Conservation (phyloP, 2,888 invertebrate genomes). For the Troides oblongomaculatus region DNA sequence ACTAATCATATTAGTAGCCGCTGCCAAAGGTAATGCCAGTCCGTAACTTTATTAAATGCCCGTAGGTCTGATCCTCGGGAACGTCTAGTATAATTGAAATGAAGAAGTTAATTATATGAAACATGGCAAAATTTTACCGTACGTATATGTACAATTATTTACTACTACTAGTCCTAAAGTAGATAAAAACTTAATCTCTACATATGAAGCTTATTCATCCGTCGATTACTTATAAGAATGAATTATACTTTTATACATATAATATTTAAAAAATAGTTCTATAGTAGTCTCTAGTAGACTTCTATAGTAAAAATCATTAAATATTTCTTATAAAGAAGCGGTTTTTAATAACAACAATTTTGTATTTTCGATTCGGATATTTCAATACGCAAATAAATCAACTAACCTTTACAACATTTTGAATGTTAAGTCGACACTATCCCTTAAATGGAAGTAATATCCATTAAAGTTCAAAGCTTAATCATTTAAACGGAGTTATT, state of each 20-base stretch:
- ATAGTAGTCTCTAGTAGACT: too few species aligned
- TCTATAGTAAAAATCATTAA: too few species aligned
- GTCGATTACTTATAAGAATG: too few species aligned
- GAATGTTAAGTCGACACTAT: not conserved
- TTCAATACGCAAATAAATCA: not conserved
- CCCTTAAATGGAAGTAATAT: not conserved
- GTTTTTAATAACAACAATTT: too few species aligned
- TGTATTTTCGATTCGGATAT: not conserved
- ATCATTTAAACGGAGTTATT: not conserved
- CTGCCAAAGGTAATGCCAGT: constrained; percentile 61
- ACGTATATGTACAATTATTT: not conserved
- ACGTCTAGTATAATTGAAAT: constrained; percentile 10
- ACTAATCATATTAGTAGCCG: constrained; percentile 70
- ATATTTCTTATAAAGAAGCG: too few species aligned
- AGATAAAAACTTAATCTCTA: not conserved
- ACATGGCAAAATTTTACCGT: not conserved
- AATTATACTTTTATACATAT: not conserved
- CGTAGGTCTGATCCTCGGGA: not conserved
- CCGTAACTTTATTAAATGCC: constrained; percentile 40
- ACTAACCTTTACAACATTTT: not conserved
- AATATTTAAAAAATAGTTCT: not conserved
- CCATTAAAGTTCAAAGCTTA: not conserved
- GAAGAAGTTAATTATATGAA: constrained; percentile 9
- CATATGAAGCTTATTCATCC: not conserved
- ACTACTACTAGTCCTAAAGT: not conserved